Evolutionary conservation across 2,113 vertebrate species (phyloP), one percentile per base, ranked within the genome.

Genomic region (Corydoras maculifer): DNA sequence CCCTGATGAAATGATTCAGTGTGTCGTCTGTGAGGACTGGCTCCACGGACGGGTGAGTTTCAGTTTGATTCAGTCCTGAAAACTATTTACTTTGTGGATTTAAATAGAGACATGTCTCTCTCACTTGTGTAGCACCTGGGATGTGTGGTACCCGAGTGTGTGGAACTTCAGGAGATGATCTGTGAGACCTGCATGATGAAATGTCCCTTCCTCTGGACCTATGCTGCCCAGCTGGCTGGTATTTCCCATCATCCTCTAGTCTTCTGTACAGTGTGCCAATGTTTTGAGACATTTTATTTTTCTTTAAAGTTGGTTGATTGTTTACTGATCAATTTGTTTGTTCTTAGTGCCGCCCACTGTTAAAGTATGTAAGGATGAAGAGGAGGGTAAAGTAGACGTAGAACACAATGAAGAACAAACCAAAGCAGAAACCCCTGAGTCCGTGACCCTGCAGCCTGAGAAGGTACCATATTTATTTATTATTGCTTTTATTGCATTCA

Each of bases 1-100:
- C 84, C 75, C 92, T 76, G 97, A 99, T 79, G 95, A 98, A 88
- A 99, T 99, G 97, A 97, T 99, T 79, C 97, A 99, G 3, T 99
- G 97, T 84, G 85, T 98, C 60, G 88, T 95, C 61, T 99, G 97
- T 88, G 97, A 99, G 86, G 97, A 99, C 81, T 99, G 97, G 97
- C 93, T 98, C 77, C 97, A 99, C 31, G 94, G 93, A 80, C 90
- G 95, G 92, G 97, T 99, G 88, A 92, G 95, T 69, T 31, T 50
- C 7, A 43, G 4, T 43, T 5, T 43, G 35, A 43, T 43, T 43
- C 7, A 43, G 7, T 43, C 18, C 18, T 25, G 18, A 25, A 25
- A 25, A 25, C 1, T 25, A 25, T 25, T 25, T 25, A 43, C 35
- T 43, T 43, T 43, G 35, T 43, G 35, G 35, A 43, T 43, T 43